Evolutionary conservation across 2,113 vertebrate genomes (phyloP).

Genomic region (Laticauda colubrina): DNA sequence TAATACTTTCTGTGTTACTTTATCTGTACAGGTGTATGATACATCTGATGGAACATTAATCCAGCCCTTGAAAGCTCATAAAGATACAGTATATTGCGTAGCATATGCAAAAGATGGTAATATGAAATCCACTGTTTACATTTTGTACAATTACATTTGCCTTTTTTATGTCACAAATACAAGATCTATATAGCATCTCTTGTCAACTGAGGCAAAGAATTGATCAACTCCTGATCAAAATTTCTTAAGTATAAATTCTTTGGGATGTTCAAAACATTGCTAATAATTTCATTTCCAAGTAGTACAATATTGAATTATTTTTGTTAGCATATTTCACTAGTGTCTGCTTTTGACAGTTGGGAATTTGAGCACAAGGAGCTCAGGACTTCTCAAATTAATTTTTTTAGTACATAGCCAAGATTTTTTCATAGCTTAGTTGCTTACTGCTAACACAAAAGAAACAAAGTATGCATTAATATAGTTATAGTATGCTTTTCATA

Average conservation of each 20-base stretch:
- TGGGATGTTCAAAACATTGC: not conserved
- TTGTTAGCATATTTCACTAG: not conserved
- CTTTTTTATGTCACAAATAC: not conserved
- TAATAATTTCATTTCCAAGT: not conserved
- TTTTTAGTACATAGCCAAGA: not conserved
- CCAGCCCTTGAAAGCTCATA: constrained; percentile 93
- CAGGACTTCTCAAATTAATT: not conserved
- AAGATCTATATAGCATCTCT: not conserved
- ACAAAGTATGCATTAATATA: not conserved
- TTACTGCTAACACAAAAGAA: not conserved
- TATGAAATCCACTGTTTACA: not conserved
- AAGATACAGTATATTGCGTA: constrained; percentile 94
- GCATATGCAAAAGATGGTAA: constrained; percentile 97
- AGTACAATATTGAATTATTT: not conserved
- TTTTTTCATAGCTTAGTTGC: not conserved
- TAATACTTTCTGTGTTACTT: not conserved
- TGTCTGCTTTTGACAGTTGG: not conserved
- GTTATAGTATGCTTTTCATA: not conserved
- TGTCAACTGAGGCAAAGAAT: not conserved
- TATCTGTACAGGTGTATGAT: constrained; percentile 85
- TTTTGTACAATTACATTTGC: not conserved
- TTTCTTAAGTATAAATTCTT: not conserved
- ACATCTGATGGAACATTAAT: constrained; percentile 91
- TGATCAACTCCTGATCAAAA: not conserved
- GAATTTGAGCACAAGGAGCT: not conserved